Percentiles rank a stretch among this genome's conserved stretches.
Evolutionary conservation across 2,888 invertebrate species (phyloP).

Genomic region (Drosophila birchii): DNA sequence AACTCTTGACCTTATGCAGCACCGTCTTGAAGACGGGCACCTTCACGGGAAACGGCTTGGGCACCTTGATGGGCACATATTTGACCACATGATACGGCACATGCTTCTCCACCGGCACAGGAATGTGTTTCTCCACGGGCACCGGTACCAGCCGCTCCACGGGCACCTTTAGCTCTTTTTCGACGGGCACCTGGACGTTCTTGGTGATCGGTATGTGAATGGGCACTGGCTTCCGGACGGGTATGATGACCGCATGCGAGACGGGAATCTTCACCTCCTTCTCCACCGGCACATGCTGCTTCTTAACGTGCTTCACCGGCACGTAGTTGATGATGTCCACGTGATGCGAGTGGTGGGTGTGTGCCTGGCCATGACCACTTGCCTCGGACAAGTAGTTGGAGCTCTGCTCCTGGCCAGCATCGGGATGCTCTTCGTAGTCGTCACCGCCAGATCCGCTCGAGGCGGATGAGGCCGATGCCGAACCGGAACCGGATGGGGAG

Average conservation of each 20-base stretch:
- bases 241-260: conserved; percentile 91
- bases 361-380: conserved; percentile 51
- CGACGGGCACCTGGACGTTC: conserved; percentile 90
- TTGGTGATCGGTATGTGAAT: conserved; percentile 91
- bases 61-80: conserved; percentile 91
- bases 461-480: conserved; percentile 27
- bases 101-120: conserved; percentile 91
- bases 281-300: conserved; percentile 89
- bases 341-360: conserved; percentile 74
- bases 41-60: conserved; percentile 91
- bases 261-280: conserved; percentile 90
- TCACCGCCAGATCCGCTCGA: conserved; percentile 48
- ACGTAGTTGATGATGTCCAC: conserved; percentile 87
- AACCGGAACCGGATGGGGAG: conserved; percentile 22
- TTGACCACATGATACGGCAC: conserved; percentile 90
- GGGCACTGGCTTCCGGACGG: conserved; percentile 91
- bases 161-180: conserved; percentile 87
- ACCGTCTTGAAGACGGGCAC: conserved; percentile 89
- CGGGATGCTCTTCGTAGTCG: conserved; percentile 62
- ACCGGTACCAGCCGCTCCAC: conserved; percentile 88
- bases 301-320: conserved; percentile 89
- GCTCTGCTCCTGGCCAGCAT: conserved; percentile 64
- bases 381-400: conserved; percentile 70
- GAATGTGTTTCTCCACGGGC: conserved; percentile 89
- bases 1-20: conserved; percentile 86